phyloP scores from a whole-genome alignment of 2,888 invertebrate species.

The Mantis religiosa region DNA sequence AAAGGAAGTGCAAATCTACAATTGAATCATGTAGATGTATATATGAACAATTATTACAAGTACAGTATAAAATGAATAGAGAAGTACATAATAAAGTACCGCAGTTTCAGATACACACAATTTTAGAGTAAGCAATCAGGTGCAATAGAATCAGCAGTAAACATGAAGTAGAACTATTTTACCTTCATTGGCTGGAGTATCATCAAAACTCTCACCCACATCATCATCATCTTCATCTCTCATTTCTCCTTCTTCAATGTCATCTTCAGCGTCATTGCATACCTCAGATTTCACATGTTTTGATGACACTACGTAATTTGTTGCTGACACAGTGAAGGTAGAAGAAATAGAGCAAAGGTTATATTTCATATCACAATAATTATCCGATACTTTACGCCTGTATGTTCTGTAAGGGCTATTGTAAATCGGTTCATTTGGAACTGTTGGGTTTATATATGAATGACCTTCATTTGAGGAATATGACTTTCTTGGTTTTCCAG shows the following conservation, averaged over 20 bases:
- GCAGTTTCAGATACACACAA: no score
- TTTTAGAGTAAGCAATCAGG: no score
- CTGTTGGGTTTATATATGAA: background rate
- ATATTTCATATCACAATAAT: background rate
- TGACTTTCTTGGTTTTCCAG: background rate
- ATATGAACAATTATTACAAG: no score
- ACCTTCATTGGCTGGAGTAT: background rate
- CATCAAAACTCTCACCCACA: no score
- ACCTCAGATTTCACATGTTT: background rate
- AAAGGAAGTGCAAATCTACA: no score
- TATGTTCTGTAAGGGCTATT: background rate
- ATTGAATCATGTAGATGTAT: no score
- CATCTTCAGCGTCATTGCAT: background rate
- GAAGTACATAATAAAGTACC: no score
- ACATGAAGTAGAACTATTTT: background rate
- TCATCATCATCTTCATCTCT: background rate
- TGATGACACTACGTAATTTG: background rate
- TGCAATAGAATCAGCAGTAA: no score
- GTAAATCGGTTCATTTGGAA: background rate
- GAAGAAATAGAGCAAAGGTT: background rate
- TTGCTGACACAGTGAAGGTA: background rate
- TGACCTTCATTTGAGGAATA: background rate
- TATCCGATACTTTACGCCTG: background rate
- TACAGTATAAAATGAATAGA: no score
- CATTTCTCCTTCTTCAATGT: background rate